phyloP scores from a whole-genome alignment of 2,113 vertebrate species.

The Oryzias melastigma region DNA sequence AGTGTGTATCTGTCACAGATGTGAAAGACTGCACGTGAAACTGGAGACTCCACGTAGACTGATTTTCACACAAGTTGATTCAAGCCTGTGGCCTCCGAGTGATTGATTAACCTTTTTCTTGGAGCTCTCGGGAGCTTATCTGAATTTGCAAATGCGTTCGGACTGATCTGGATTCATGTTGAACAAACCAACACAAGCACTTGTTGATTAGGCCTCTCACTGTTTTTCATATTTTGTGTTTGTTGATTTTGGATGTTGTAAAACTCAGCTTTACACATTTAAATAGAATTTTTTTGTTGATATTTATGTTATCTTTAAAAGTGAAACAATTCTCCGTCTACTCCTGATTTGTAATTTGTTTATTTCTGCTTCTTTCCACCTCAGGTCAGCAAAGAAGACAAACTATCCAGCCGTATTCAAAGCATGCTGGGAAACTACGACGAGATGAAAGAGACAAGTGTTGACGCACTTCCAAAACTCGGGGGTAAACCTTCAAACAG shows the following conservation, averaged over 20 bases:
- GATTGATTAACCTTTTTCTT: conserved; percentile 62
- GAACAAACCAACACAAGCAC: conserved; percentile 22
- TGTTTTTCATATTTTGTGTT: neutral
- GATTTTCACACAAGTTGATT: conserved; percentile 19
- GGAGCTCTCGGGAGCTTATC: conserved; percentile 20
- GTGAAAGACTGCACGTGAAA: conserved; percentile 48
- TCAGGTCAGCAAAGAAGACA: conserved; percentile 97
- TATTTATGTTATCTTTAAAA: conserved; percentile 6
- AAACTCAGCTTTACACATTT: no score
- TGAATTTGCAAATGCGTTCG: conserved; percentile 30
- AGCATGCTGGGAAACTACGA: conserved; percentile 99
- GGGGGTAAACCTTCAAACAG: conserved; percentile 84
- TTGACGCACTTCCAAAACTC: conserved; percentile 88
- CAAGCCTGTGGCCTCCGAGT: conserved; percentile 34
- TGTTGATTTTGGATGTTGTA: neutral
- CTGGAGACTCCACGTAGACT: conserved; percentile 36
- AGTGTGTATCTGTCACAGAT: conserved; percentile 46
- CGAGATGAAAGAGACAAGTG: conserved; percentile 96
- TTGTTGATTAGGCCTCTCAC: neutral
- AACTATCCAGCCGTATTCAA: conserved; percentile 97
- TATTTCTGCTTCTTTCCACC: conserved; percentile 32
- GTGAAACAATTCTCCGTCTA: neutral
- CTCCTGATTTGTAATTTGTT: neutral
- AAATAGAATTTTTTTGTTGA: neutral
- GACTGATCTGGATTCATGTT: conserved; percentile 20